Evolutionary conservation across 1,140 invertebrate genomes (phyloP), one percentile per base, ranked within the genome.

Genomic region (Drosophila bipectinata): DNA sequence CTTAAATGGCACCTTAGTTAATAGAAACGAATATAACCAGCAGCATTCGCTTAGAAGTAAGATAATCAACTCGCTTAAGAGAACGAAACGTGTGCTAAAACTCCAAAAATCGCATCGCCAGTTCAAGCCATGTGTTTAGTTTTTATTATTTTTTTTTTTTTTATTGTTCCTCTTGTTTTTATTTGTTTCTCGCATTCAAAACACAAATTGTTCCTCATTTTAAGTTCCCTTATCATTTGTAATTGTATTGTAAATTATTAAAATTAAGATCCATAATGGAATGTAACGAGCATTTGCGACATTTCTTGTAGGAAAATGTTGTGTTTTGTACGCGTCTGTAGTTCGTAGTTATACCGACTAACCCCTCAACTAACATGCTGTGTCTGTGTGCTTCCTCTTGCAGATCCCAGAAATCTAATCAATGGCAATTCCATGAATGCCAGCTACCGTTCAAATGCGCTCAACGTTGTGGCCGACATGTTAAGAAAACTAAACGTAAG

Each of bases 381-480:
- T 88, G 79, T 89, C 54, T 71, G 73, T 84, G 69, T 76, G 64
- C 72, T 90, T 71, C 84, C 85, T 80, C 61, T 92, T 92, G 67
- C 87, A 91, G 91, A 91, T 90, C 90, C 91, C 84, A 93, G 94
- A 91, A 92, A 93, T 92, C 88, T 92, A 77, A 92, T 93, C 82
- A 95, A 95, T 93, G 95, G 94, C 90, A 94, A 95, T 93, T 92
- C 96, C 58, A 93, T 98, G 92, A 95, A 97, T 77, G 96, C 97
- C 47, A 96, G 97, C 61, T 95, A 97, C 28, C 94, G 97, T 92
- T 96, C 98, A 93, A 96, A 97, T 63, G 97, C 97, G 53, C 95
- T 98, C 92, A 98, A 98, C 92, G 97, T 98, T 93, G 97, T 98
- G 63, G 97, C 97, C 66, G 97, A 98, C 93, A 94, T 98, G 60